Evolutionary conservation across 2,888 invertebrate species (phyloP).

Genomic region (Chydorus sphaericus): DNA sequence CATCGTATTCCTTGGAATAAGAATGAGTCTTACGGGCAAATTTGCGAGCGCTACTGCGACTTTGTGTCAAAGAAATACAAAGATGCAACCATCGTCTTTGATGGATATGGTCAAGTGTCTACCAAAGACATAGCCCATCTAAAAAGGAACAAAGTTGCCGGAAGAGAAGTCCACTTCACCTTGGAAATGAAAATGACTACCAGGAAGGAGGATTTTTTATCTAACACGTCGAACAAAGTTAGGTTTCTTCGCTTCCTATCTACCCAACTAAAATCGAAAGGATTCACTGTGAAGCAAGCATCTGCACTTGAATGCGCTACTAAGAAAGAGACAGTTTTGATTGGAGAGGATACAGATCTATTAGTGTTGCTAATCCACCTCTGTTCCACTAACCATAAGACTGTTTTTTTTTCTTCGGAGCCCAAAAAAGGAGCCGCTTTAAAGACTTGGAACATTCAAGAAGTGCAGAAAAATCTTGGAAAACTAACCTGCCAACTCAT

Average conservation of each 20-base stretch:
- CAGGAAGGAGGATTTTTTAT: slow-evolving; percentile 7
- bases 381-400: no score
- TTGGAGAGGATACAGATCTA: slow-evolving; percentile 12
- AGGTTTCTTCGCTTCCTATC: background rate
- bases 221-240: background rate
- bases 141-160: background rate
- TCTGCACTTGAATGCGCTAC: slow-evolving; percentile 5
- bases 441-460: no score
- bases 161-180: slow-evolving; percentile 2
- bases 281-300: background rate
- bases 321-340: background rate
- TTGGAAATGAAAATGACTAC: background rate
- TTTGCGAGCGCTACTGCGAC: background rate
- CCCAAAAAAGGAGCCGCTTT: no score
- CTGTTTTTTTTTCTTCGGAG: no score
- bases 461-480: no score
- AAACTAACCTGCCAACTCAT: no score
- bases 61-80: background rate
- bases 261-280: background rate
- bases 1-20: background rate
- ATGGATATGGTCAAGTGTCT: slow-evolving; percentile 2
- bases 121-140: slow-evolving; percentile 8
- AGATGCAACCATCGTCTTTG: slow-evolving; percentile 2
- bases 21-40: background rate
- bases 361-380: background rate